phyloP scores from a whole-genome alignment of 2,888 invertebrate species.

The Acanthosepion pharaonis region DNA sequence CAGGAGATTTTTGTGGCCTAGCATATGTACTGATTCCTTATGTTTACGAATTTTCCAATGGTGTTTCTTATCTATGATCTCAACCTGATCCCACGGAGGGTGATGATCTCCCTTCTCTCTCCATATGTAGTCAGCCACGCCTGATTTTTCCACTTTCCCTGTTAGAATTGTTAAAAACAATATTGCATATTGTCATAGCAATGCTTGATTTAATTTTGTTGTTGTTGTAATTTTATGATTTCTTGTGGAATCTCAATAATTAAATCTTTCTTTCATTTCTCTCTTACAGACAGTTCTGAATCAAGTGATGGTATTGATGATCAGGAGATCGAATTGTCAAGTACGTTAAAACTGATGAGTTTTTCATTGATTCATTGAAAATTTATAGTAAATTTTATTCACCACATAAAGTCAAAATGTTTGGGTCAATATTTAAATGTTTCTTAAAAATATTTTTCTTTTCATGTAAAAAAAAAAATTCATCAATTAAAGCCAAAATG shows the following conservation, averaged over 20 bases:
- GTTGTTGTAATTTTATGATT: background rate
- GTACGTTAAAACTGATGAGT: slow-evolving; percentile 40
- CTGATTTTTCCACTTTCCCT: too few relatives aligned
- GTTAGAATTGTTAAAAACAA: background rate
- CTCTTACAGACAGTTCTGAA: slow-evolving; percentile 59
- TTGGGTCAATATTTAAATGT: background rate
- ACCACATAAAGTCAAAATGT: background rate
- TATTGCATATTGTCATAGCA: background rate
- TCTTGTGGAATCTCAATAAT: background rate
- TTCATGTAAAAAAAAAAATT: background rate
- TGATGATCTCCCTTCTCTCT: too few relatives aligned
- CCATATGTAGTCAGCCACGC: too few relatives aligned
- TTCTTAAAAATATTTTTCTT: background rate
- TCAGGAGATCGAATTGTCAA: slow-evolving; percentile 56
- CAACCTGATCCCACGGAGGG: too few relatives aligned
- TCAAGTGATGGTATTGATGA: slow-evolving; percentile 61
- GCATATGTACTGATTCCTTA: too few relatives aligned
- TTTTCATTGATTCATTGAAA: background rate
- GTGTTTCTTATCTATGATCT: too few relatives aligned
- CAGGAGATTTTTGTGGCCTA: too few relatives aligned
- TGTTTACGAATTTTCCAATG: too few relatives aligned
- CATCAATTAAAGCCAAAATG: too few relatives aligned
- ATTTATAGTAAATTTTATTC: background rate
- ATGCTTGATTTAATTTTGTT: background rate
- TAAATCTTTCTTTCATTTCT: background rate